Conservation (phyloP, 2,113 vertebrate genomes). For the Phylloscopus whistleri region DNA sequence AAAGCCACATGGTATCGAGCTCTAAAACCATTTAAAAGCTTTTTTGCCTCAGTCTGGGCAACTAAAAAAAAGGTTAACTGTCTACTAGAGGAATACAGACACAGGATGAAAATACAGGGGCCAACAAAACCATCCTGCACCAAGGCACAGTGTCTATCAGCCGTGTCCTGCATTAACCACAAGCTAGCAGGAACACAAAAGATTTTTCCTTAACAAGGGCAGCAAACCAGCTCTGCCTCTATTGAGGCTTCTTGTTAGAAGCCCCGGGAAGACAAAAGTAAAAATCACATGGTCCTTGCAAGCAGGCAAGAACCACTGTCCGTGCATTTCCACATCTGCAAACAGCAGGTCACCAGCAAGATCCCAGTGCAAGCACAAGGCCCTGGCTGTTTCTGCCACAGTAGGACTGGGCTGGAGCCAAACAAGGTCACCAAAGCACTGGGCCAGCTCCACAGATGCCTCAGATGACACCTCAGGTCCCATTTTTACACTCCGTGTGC, state of each 20-base stretch:
- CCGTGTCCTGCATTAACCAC: not conserved
- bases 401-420: not conserved
- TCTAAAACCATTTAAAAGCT: not conserved
- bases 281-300: not conserved
- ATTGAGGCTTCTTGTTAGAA: not conserved
- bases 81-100: not conserved
- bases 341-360: not conserved
- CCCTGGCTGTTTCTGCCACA: not conserved
- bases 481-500: not conserved
- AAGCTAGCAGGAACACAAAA: not conserved
- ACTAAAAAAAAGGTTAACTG: not conserved
- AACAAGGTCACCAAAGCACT: not conserved
- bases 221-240: not conserved
- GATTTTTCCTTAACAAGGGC: not conserved
- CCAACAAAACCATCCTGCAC: not conserved
- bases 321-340: not conserved
- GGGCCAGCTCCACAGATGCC: not conserved
- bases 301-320: not conserved
- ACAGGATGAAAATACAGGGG: not conserved
- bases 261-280: not conserved
- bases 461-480: not conserved
- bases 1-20: not conserved
- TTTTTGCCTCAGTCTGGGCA: not conserved
- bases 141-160: not conserved
- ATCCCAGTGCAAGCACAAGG: rapidly evolving